phyloP scores from a whole-genome alignment of 2,888 invertebrate species.

The Germaria angustata region DNA sequence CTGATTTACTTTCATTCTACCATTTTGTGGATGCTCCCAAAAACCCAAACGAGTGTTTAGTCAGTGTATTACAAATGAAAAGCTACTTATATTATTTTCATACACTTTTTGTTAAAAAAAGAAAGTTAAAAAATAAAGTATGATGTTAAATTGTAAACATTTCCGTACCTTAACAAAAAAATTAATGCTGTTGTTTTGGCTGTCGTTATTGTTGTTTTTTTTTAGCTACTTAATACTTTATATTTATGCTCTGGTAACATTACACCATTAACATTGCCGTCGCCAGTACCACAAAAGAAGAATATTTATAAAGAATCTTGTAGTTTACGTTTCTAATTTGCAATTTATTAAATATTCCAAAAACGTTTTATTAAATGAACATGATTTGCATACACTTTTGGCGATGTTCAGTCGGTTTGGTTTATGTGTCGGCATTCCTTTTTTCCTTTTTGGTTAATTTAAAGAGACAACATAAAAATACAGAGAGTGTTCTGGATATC shows the following conservation, averaged over 20 bases:
- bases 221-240: constrained; percentile 39
- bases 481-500: neutral
- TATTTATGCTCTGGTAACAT: constrained; percentile 55
- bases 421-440: constrained; percentile 11
- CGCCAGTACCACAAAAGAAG: neutral
- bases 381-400: constrained; percentile 75
- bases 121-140: constrained; percentile 6
- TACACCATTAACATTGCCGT: constrained; percentile 58
- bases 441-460: constrained; percentile 1
- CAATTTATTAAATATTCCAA: constrained; percentile 77
- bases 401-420: constrained; percentile 11
- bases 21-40: neutral
- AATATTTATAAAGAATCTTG: constrained; percentile 30
- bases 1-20: constrained; percentile 26
- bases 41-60: neutral
- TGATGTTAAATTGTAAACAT: constrained; percentile 48
- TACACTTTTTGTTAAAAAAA: constrained; percentile 14
- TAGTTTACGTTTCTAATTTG: constrained; percentile 64
- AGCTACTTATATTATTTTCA: constrained; percentile 40
- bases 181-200: neutral
- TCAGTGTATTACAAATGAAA: constrained; percentile 33
- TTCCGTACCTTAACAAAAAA: constrained; percentile 50
- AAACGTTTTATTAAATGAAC: constrained; percentile 77
- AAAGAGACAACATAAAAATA: neutral
- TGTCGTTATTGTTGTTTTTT: constrained; percentile 7